A percentile compares a stretch with the other conserved stretches of the same genome.
Conservation (phyloP, 1,140 invertebrate species). For the Limonius californicus region DNA sequence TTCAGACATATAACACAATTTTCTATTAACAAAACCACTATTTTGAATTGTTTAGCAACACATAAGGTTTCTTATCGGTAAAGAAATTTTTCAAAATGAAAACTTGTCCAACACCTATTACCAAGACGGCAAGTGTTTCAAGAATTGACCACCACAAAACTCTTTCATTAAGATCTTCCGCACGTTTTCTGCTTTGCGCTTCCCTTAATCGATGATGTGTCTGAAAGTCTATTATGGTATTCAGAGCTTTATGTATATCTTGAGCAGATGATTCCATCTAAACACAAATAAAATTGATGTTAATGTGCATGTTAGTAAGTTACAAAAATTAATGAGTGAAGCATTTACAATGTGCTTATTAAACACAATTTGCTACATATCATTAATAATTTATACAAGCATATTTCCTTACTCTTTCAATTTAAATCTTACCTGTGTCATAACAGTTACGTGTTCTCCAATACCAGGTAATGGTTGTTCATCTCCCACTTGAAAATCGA, state of each 20-base stretch:
- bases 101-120: slow-evolving; percentile 86
- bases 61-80: slow-evolving; percentile 70
- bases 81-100: slow-evolving; percentile 93
- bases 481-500: slow-evolving; percentile 96
- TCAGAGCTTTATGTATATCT: slow-evolving; percentile 84
- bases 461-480: slow-evolving; percentile 81
- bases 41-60: neutral
- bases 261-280: slow-evolving; percentile 90
- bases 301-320: too few species aligned
- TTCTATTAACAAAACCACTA: neutral
- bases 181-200: slow-evolving; percentile 88
- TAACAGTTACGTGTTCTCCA: slow-evolving; percentile 85
- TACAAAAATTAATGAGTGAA: too few species aligned
- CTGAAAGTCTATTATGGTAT: slow-evolving; percentile 87
- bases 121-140: slow-evolving; percentile 80
- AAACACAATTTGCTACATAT: too few species aligned
- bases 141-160: slow-evolving; percentile 90
- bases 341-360: too few species aligned
- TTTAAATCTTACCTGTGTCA: slow-evolving; percentile 77
- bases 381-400: too few species aligned
- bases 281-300: slow-evolving; percentile 29
- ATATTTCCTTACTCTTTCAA: too few species aligned
- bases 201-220: slow-evolving; percentile 95
- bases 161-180: slow-evolving; percentile 92
- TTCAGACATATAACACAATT: neutral